Conservation (phyloP, 2,888 invertebrate genomes). For the Candidula unifasciata region DNA sequence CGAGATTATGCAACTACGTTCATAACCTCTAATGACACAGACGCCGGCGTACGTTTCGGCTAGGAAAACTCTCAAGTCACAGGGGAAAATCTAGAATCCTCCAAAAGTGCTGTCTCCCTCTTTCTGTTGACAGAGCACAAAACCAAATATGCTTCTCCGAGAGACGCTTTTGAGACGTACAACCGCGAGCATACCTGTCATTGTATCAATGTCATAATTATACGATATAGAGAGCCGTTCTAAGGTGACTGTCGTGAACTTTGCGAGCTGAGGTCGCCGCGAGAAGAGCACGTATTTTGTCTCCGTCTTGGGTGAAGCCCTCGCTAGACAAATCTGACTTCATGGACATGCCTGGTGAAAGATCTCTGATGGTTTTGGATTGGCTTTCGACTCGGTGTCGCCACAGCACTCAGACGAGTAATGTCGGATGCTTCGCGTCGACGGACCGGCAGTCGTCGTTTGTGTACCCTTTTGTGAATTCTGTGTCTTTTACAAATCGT, state of each 20-base stretch:
- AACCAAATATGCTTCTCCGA: background rate
- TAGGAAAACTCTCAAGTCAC: too few species aligned
- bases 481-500: slow-evolving; percentile 29
- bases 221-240: background rate
- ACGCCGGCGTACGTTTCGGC: too few species aligned
- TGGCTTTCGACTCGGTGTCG: slow-evolving; percentile 27
- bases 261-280: slow-evolving; percentile 7
- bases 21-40: too few species aligned
- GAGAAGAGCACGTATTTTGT: slow-evolving; percentile 18
- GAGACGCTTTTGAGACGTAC: background rate
- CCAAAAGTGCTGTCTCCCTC: background rate
- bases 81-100: too few species aligned
- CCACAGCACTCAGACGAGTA: slow-evolving; percentile 42
- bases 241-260: slow-evolving; percentile 24
- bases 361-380: slow-evolving; percentile 21
- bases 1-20: too few species aligned
- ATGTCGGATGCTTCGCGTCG: slow-evolving; percentile 9
- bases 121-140: slow-evolving; percentile 24
- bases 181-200: background rate
- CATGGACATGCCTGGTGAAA: slow-evolving; percentile 16
- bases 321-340: background rate
- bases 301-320: background rate
- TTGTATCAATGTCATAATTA: slow-evolving; percentile 27
- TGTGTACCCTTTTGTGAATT: slow-evolving; percentile 34
- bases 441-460: slow-evolving; percentile 3